phyloP scores from a whole-genome alignment of 2,113 vertebrate genomes.

The Urocitellus parryii region DNA sequence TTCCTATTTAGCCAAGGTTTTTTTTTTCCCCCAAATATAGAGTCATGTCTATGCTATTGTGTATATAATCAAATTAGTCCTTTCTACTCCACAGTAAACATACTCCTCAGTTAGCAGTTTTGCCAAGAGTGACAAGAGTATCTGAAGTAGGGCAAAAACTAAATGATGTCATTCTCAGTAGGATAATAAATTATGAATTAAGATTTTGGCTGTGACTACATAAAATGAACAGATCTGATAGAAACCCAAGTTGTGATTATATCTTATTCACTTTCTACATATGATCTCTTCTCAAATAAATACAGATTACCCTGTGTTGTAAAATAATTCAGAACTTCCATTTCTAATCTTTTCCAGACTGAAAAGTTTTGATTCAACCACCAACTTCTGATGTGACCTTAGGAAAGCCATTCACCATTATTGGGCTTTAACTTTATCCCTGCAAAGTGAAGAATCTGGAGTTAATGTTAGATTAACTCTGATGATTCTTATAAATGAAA shows the following conservation, averaged over 20 bases:
- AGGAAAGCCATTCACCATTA: background rate
- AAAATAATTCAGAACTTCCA: background rate
- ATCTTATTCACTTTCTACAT: background rate
- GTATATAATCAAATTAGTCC: background rate
- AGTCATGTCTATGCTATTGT: background rate
- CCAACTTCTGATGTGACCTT: background rate
- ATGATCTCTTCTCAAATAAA: background rate
- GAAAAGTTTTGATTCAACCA: background rate
- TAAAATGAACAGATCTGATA: background rate
- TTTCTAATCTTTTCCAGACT: background rate
- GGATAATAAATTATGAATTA: background rate
- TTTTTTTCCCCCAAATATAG: background rate
- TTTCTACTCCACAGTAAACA: background rate
- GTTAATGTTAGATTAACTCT: background rate
- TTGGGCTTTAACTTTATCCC: background rate
- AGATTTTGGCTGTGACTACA: background rate
- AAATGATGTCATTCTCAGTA: background rate
- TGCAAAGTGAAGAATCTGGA: background rate
- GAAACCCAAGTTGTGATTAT: background rate
- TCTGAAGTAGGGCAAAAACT: slow-evolving; percentile 2
- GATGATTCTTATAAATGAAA: background rate
- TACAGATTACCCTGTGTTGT: background rate
- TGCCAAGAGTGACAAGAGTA: background rate
- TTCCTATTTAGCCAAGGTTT: background rate
- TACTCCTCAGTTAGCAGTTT: background rate